Percentiles rank a stretch among this genome's conserved stretches.
Conservation (phyloP, 2,797 vertebrate genomes). For the Ispidina picta region DNA sequence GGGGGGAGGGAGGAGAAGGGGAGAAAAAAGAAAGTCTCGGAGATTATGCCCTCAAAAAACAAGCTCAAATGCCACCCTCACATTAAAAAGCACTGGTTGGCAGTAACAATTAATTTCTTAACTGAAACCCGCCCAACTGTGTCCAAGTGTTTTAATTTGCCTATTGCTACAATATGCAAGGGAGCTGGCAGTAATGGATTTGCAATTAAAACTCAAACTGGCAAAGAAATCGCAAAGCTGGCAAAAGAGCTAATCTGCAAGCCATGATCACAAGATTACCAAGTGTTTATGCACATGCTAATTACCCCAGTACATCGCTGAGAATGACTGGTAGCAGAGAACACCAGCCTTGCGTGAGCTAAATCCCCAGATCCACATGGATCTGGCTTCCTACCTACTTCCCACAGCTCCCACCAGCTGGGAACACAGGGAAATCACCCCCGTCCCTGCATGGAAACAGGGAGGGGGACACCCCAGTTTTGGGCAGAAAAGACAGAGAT, state of each 20-base stretch:
- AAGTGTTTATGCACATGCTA: constrained; percentile 73
- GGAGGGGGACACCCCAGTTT: background rate
- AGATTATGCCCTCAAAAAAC: constrained; percentile 57
- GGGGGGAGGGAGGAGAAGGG: background rate
- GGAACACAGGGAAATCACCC: fast-evolving
- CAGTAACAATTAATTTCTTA: constrained; percentile 71
- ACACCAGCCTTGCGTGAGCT: background rate
- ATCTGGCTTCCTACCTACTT: background rate
- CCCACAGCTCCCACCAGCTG: background rate
- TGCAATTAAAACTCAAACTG: constrained; percentile 76
- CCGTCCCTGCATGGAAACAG: background rate
- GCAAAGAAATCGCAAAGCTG: constrained; percentile 72
- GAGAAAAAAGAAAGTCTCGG: constrained; percentile 41
- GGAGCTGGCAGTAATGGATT: constrained; percentile 71
- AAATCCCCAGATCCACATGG: background rate
- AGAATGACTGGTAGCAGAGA: constrained; percentile 50
- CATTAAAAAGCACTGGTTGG: constrained; percentile 63
- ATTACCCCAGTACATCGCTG: constrained; percentile 54
- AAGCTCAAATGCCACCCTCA: constrained; percentile 62
- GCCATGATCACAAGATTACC: constrained; percentile 73
- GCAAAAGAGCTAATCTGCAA: constrained; percentile 72
- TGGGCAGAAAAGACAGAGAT: too few relatives aligned
- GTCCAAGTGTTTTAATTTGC: constrained; percentile 73
- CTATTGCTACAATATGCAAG: constrained; percentile 71
- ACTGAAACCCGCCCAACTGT: constrained; percentile 70